phyloP scores from a whole-genome alignment of 2,888 invertebrate genomes.

The Slavum lentiscoides region DNA sequence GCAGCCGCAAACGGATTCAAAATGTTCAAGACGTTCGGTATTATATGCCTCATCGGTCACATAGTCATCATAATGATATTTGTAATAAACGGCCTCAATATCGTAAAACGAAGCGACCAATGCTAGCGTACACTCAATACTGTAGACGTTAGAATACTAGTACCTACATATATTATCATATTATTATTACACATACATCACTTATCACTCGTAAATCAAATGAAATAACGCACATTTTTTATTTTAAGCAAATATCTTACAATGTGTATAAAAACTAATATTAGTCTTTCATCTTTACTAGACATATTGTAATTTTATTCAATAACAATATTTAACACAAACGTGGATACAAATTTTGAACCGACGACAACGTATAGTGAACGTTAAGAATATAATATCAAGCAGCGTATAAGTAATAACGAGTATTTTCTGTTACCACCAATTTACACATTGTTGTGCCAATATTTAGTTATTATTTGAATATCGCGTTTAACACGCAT shows the following conservation, averaged over 20 bases:
- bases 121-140: constrained; percentile 1
- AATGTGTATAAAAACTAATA: background rate
- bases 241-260: background rate
- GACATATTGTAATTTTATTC: background rate
- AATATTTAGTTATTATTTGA: constrained; percentile 27
- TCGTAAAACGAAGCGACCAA: constrained; percentile 61
- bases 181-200: background rate
- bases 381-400: constrained; percentile 5
- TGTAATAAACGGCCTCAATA: constrained; percentile 76
- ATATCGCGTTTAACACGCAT: background rate
- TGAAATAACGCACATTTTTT: background rate
- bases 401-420: background rate
- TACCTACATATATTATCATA: background rate
- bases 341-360: constrained; percentile 19
- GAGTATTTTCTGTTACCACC: constrained; percentile 11
- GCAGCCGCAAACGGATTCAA: constrained; percentile 72
- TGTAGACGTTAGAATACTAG: background rate
- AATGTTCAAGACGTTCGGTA: constrained; percentile 72
- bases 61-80: constrained; percentile 73
- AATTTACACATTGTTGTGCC: constrained; percentile 35
- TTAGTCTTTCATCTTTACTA: constrained; percentile 14
- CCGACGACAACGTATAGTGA: constrained; percentile 22
- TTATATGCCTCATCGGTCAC: constrained; percentile 70
- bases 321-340: constrained; percentile 1
- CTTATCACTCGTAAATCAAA: background rate